Base-by-base conservation (phyloP, 92 coral and sea anemone species). In the Umimayanthus chanpuru region DNA sequence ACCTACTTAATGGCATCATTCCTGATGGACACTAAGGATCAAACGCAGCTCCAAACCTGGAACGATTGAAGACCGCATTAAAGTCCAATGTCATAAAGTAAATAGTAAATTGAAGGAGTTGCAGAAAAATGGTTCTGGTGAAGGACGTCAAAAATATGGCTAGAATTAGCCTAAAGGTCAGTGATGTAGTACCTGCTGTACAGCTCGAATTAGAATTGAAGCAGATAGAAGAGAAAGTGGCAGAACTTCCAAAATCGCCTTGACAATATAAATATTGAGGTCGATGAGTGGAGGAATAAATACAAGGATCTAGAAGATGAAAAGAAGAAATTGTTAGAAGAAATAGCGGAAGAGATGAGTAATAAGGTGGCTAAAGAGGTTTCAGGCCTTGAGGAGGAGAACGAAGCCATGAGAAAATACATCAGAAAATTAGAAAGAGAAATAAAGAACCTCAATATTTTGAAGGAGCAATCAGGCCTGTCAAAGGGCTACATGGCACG, bases 1-100 rank as follows among this genome's bases (percentile, higher is more conserved):
- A 88, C 70, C 65, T 88, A 18, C 86, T 88, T 49, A 88, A 88
- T 73, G 82, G 50, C 66, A 88, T 88, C 86, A 88, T 88, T 88
- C 90, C 90, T 25, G 82, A 88, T 88, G 76, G 66, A 65, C 44
- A 73, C 32, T 73, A 73, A 73, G 49, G n/a, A 73, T 73, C 50
- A 73, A 73, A 32, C 78, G n/a, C n/a, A n/a, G n/a, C n/a, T n/a
- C n/a, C n/a, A n/a, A n/a, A n/a, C n/a, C n/a, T 23, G 9, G 58
- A 12, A 81, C 67, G 68, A 81, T 81, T 79, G 88, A 88, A 82
- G 91, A 70, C 21, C 75, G 88, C 26, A 49, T 88, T 0, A 81
- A 79, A 82, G 23, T 61, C 76, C 81, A 81, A 71, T 71, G 91
- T 70, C 47, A 68, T 75, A 67, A 88, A 38, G 87, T 53, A 10